phyloP scores from a whole-genome alignment of 2,113 vertebrate genomes.

The Hemiscyllium ocellatum region DNA sequence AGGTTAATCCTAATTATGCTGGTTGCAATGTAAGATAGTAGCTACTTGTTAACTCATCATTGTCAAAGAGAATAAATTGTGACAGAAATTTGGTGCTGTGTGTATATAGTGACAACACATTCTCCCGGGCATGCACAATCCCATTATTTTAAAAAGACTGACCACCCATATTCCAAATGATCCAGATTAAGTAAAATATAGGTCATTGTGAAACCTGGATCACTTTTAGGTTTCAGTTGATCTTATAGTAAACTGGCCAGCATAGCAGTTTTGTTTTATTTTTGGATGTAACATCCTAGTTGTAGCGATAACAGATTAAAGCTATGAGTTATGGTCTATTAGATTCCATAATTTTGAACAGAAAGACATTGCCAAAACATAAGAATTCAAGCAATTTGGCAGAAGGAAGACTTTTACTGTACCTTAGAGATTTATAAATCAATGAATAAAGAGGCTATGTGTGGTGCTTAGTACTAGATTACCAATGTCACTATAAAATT shows the following conservation, averaged over 20 bases:
- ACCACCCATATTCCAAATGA: not conserved
- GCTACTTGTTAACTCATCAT: not conserved
- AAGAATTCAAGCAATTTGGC: not conserved
- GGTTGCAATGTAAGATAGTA: not conserved
- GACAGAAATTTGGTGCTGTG: not conserved
- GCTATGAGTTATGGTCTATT: not conserved
- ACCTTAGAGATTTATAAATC: conserved; percentile 8
- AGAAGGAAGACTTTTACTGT: not conserved
- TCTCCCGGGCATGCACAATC: not conserved
- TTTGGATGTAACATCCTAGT: not conserved
- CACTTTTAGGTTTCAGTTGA: not conserved
- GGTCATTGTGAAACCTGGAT: not conserved
- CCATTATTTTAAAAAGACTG: not conserved
- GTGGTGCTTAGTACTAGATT: not conserved
- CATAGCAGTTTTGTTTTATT: not conserved
- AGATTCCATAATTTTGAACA: not conserved
- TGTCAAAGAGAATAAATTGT: not conserved
- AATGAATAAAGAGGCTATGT: not conserved
- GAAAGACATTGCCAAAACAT: not conserved
- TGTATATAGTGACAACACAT: not conserved
- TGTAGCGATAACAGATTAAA: not conserved
- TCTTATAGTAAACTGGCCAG: not conserved
- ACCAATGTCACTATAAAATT: conserved; percentile 19
- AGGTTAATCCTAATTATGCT: not conserved
- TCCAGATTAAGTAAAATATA: not conserved